These are phyloP conservation scores for Centropristis striata DNA, from an alignment of 2,113 vertebrate species.

Conservation along the genomic window DNA sequence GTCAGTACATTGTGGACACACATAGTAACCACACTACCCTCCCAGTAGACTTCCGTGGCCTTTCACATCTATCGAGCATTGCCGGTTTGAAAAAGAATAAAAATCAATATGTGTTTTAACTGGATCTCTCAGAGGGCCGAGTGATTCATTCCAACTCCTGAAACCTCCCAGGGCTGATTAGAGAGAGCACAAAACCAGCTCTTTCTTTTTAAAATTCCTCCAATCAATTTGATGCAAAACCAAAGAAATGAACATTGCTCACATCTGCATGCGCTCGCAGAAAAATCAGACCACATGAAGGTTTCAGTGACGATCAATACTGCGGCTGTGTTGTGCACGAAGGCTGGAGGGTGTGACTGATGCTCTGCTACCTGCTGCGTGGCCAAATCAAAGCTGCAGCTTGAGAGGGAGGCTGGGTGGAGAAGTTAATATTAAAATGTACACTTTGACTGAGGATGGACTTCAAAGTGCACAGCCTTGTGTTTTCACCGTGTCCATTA, in stretches of 20 bases:
- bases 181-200: background rate
- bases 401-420: conserved; percentile 21
- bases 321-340: conserved; percentile 5
- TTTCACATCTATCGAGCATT: conserved; percentile 23
- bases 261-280: background rate
- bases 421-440: conserved; percentile 40
- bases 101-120: conserved; percentile 49
- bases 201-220: background rate
- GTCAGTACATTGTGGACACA: background rate
- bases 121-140: background rate
- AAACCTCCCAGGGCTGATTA: conserved; percentile 13
- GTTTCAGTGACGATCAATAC: conserved; percentile 14
- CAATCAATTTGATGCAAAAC: conserved; percentile 5
- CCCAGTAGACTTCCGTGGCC: conserved; percentile 22
- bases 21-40: background rate
- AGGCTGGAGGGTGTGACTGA: conserved; percentile 16
- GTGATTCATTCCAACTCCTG: background rate
- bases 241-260: background rate
- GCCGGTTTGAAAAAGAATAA: conserved; percentile 32
- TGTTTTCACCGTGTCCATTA: conserved; percentile 8
- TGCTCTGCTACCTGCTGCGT: conserved; percentile 48
- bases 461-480: conserved; percentile 36
- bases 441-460: conserved; percentile 2
- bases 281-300: background rate
- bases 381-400: conserved; percentile 49